Conservation (phyloP, 1,140 invertebrate genomes). For the Nixonia krombeini region DNA sequence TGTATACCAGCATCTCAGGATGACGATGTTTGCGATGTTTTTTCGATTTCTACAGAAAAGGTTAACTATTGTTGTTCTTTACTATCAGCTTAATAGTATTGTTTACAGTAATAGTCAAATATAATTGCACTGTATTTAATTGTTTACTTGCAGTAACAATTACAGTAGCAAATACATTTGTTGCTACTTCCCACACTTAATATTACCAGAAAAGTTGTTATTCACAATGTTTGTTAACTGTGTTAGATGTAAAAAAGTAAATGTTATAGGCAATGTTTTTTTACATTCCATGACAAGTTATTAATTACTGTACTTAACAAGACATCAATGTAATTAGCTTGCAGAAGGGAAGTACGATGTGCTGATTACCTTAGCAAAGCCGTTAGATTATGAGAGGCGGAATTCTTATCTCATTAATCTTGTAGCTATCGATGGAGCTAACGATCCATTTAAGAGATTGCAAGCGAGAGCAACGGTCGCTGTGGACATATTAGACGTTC, state of each 20-base stretch:
- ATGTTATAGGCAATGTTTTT: too few species aligned
- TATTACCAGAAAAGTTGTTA: too few species aligned
- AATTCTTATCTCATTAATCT: constrained; percentile 81
- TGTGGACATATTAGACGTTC: constrained; percentile 82
- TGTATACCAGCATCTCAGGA: constrained; percentile 75
- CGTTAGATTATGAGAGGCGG: constrained; percentile 82
- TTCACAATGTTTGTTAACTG: too few species aligned
- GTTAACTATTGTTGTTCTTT: constrained; percentile 51
- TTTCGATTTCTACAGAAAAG: constrained; percentile 76
- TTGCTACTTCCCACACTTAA: too few species aligned
- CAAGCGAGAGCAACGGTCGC: constrained; percentile 80
- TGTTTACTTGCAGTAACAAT: too few species aligned
- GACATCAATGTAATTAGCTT: constrained; percentile 66
- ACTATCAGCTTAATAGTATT: background rate
- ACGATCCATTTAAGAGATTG: constrained; percentile 73
- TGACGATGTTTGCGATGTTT: constrained; percentile 79
- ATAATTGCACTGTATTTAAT: too few species aligned
- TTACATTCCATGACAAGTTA: too few species aligned
- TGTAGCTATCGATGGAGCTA: constrained; percentile 76
- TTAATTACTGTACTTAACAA: too few species aligned
- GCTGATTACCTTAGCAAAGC: constrained; percentile 75
- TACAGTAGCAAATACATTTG: too few species aligned
- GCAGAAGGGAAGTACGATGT: constrained; percentile 80
- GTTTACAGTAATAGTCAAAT: background rate
- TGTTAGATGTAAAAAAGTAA: too few species aligned